phyloP scores from a whole-genome alignment of 2,888 invertebrate genomes.

The Digitonthophagus gazella region DNA sequence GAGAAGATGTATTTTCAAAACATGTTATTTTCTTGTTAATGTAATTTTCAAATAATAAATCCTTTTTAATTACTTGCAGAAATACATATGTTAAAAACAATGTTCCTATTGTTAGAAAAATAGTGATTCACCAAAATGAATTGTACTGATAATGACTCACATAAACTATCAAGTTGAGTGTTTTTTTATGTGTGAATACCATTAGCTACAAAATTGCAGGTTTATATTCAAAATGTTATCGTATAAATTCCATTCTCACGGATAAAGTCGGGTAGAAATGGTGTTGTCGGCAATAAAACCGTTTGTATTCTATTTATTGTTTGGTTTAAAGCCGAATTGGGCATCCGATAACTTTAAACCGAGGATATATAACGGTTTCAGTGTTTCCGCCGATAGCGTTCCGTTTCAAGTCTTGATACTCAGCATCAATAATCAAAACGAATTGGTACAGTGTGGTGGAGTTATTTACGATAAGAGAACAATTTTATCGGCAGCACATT shows the following conservation, averaged over 20 bases:
- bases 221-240: not conserved
- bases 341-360: not conserved
- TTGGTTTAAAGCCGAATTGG: not conserved
- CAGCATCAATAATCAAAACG: not conserved
- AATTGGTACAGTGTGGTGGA: not conserved
- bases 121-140: no score
- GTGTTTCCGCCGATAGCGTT: not conserved
- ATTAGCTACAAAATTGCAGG: not conserved
- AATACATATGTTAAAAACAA: no score
- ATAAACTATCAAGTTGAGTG: no score
- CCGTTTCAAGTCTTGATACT: not conserved
- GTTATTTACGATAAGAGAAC: not conserved
- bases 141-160: no score
- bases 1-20: no score
- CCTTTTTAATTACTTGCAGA: no score
- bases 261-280: not conserved
- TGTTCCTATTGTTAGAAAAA: no score
- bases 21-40: no score
- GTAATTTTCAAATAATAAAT: no score
- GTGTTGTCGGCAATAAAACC: not conserved
- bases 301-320: not conserved
- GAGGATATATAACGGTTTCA: not conserved
- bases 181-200: no score
- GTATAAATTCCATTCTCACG: not conserved
- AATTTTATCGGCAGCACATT: not conserved